Conservation (phyloP, 2,113 vertebrate species). For the Tyto alba region DNA sequence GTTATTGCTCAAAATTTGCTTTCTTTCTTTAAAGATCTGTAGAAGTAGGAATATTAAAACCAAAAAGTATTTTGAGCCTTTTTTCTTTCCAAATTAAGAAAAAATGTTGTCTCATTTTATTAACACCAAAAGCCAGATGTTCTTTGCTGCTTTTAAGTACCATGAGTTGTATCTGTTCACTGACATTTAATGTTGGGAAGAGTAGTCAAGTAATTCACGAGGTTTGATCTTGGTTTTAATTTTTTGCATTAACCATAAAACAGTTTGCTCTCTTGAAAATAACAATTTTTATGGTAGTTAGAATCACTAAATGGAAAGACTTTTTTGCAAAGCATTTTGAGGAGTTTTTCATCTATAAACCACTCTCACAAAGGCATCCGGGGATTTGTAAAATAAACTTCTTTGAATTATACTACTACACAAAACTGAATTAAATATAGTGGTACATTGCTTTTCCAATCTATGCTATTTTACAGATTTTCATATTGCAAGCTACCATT, state of each 20-base stretch:
- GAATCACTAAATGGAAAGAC: constrained; percentile 47
- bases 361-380: not conserved
- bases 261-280: constrained; percentile 47
- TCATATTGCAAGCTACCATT: not conserved
- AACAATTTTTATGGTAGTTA: not conserved
- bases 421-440: not conserved
- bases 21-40: not conserved
- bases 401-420: not conserved
- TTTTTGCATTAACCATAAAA: constrained; percentile 23
- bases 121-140: constrained; percentile 52
- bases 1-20: not conserved
- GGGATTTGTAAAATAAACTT: not conserved
- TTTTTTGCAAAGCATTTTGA: not conserved
- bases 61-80: not conserved
- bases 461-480: not conserved
- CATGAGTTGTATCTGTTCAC: not conserved
- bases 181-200: constrained; percentile 35
- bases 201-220: constrained; percentile 28
- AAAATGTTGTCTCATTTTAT: not conserved
- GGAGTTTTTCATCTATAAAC: not conserved
- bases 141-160: constrained; percentile 23
- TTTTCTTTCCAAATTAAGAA: not conserved
- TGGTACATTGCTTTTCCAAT: not conserved
- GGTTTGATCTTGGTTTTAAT: not conserved
- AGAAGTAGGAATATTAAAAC: not conserved